phyloP scores from a whole-genome alignment of 2,797 vertebrate genomes.

The Hydrocynus forskahlii region DNA sequence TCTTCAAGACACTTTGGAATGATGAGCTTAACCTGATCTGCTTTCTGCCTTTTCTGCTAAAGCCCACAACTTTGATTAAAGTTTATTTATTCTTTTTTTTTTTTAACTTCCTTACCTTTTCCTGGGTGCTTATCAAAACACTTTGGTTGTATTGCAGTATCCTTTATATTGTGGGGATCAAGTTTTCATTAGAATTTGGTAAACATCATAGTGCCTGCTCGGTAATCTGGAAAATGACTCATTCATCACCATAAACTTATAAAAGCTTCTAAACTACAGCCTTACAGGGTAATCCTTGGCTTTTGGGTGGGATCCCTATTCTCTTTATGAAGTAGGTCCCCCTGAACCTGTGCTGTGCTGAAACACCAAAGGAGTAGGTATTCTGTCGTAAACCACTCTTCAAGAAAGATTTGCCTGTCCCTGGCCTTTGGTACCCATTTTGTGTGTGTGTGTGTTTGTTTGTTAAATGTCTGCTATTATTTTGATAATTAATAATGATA shows the following conservation, averaged over 20 bases:
- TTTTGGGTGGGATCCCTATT: slow-evolving; percentile 54
- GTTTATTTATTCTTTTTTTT: slow-evolving; percentile 36
- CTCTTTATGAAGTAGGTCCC: slow-evolving; percentile 48
- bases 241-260: slow-evolving; percentile 60
- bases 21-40: slow-evolving; percentile 69
- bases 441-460: slow-evolving; percentile 53
- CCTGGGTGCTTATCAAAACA: slow-evolving; percentile 45
- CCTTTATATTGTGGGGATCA: slow-evolving; percentile 57
- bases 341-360: too few relatives aligned
- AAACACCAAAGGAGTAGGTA: slow-evolving; percentile 43
- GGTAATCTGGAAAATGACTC: slow-evolving; percentile 59
- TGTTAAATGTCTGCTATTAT: slow-evolving; percentile 76
- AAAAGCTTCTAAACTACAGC: slow-evolving; percentile 42
- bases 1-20: slow-evolving; percentile 54
- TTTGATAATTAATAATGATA: slow-evolving; percentile 83
- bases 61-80: slow-evolving; percentile 69
- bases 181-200: slow-evolving; percentile 61
- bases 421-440: slow-evolving; percentile 62
- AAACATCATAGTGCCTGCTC: slow-evolving; percentile 52
- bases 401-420: slow-evolving; percentile 47
- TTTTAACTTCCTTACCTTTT: slow-evolving; percentile 10
- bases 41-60: slow-evolving; percentile 61
- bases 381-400: slow-evolving; percentile 50
- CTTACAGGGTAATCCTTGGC: slow-evolving; percentile 56
- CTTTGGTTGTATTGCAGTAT: slow-evolving; percentile 49